phyloP scores from a whole-genome alignment of 2,113 vertebrate species.

The Excalfactoria chinensis region DNA sequence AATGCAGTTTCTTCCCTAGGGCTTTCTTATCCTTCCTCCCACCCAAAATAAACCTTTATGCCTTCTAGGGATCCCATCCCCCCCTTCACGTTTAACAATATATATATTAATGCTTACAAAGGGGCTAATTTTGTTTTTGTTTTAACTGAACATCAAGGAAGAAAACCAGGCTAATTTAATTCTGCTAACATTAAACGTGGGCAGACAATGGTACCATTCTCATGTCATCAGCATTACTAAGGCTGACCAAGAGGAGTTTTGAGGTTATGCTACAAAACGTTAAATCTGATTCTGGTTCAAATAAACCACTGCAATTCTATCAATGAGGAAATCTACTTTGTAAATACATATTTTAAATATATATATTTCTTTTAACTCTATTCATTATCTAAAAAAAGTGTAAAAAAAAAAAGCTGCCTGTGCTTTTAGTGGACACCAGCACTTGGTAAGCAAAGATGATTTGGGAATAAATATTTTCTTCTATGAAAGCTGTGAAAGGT shows the following conservation, averaged over 20 bases:
- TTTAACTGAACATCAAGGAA: background rate
- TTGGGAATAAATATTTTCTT: background rate
- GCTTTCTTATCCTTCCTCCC: background rate
- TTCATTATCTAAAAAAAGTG: background rate
- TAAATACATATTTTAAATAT: background rate
- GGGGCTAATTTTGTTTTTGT: background rate
- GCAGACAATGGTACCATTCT: background rate
- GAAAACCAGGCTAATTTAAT: background rate
- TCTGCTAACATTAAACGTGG: background rate
- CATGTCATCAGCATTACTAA: background rate
- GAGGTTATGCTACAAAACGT: background rate
- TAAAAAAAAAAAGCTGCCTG: background rate
- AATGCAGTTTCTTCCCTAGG: background rate
- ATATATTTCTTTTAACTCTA: background rate
- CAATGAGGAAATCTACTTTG: background rate
- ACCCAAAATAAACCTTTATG: background rate
- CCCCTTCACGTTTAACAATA: background rate
- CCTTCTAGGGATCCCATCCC: background rate
- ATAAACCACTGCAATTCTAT: background rate
- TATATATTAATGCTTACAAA: background rate
- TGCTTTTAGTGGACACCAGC: background rate
- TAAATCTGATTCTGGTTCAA: background rate
- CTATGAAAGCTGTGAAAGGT: background rate
- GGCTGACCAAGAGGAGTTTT: background rate
- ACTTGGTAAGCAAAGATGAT: background rate